Conservation (phyloP, 2,888 invertebrate genomes). For the Scaptomyza reducta region DNA sequence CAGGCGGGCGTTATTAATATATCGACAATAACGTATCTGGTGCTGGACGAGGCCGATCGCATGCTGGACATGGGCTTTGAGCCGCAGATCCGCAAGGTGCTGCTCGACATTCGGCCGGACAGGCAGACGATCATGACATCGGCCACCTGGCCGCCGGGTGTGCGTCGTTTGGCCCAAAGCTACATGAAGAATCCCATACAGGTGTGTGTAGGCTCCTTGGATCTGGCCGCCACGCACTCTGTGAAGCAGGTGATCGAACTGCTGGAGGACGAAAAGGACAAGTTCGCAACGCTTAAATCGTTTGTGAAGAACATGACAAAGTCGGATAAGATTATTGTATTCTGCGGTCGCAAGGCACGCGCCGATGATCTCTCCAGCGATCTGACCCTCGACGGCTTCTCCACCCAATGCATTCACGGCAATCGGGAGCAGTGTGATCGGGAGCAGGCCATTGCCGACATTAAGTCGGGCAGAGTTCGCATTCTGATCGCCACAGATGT, state of each 20-base stretch:
- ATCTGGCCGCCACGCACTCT: conserved; percentile 94
- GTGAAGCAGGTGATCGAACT: conserved; percentile 93
- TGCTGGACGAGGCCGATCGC: conserved; percentile 96
- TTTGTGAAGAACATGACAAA: conserved; percentile 89
- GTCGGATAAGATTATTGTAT: conserved; percentile 94
- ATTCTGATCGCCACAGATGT: conserved; percentile 97
- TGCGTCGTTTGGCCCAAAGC: conserved; percentile 92
- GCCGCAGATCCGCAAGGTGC: conserved; percentile 93
- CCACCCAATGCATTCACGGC: conserved; percentile 94
- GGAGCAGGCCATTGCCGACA: conserved; percentile 93
- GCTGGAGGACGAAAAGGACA: conserved; percentile 89
- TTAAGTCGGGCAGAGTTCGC: conserved; percentile 90
- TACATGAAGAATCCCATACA: conserved; percentile 96
- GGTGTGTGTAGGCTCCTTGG: conserved; percentile 94
- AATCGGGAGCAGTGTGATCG: conserved; percentile 92
- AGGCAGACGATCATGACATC: conserved; percentile 98
- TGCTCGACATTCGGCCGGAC: conserved; percentile 93
- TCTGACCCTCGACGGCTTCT: conserved; percentile 88
- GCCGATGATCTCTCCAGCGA: conserved; percentile 94
- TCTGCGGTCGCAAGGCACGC: conserved; percentile 93
- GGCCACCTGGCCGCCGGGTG: conserved; percentile 97
- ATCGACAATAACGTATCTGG: conserved; percentile 92
- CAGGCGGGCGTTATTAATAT: conserved; percentile 89
- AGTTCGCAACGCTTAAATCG: conserved; percentile 86
- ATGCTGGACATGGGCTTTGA: conserved; percentile 96